Conservation (phyloP, 1,140 invertebrate species). For the Globodera rostochiensis region DNA sequence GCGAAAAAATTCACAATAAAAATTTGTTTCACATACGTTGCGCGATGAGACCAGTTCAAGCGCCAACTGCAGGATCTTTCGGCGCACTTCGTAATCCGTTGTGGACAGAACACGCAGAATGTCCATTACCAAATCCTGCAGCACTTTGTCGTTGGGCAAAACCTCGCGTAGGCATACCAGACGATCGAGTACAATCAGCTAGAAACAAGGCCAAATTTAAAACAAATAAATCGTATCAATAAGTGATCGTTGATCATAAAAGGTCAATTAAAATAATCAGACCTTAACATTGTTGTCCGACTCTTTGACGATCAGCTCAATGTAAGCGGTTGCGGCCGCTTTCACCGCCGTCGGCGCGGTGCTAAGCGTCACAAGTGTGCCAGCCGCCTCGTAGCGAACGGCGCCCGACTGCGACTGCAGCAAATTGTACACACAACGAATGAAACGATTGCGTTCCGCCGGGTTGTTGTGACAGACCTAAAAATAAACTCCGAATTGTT, state of each 20-base stretch:
- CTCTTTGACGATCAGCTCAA: constrained; percentile 96
- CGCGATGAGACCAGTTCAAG: constrained; percentile 89
- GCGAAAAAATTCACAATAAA: no score
- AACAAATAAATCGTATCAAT: background rate
- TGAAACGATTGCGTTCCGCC: constrained; percentile 91
- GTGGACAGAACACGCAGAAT: constrained; percentile 88
- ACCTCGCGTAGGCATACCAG: constrained; percentile 82
- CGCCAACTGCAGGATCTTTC: constrained; percentile 81
- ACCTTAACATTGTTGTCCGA: constrained; percentile 98
- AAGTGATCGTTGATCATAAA: no score
- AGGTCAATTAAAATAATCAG: background rate
- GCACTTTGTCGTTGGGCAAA: constrained; percentile 82
- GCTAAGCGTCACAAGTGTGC: constrained; percentile 97
- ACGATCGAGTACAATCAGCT: constrained; percentile 89
- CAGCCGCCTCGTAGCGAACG: constrained; percentile 96
- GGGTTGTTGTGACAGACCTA: constrained; percentile 94
- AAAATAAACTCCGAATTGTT: constrained; percentile 12
- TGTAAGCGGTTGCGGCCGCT: constrained; percentile 94
- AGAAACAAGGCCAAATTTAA: background rate
- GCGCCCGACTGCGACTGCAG: constrained; percentile 92
- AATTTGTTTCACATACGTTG: constrained; percentile 72
- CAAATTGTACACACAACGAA: constrained; percentile 95
- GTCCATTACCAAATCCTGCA: constrained; percentile 97
- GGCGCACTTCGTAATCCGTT: constrained; percentile 86
- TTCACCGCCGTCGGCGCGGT: constrained; percentile 94